Evolutionary conservation across 2,888 invertebrate genomes (phyloP).

Genomic region (Phyllotreta striolata): DNA sequence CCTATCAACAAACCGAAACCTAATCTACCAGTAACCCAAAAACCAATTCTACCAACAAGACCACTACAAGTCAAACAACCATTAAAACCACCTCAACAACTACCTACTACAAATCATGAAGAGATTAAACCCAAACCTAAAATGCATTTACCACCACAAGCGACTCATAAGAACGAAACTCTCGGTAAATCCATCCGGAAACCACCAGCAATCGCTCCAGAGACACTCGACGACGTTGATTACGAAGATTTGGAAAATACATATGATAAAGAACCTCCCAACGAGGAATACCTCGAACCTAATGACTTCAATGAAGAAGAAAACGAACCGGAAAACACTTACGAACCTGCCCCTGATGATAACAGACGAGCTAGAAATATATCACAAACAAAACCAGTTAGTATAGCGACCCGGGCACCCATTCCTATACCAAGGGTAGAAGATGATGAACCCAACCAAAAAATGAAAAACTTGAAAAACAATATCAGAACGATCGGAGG

Average conservation of each 20-base stretch:
- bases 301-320: constrained; percentile 14
- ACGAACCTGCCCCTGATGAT: constrained; percentile 21
- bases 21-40: constrained; percentile 5
- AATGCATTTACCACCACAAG: constrained; percentile 7
- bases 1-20: not conserved
- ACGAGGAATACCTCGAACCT: constrained; percentile 31
- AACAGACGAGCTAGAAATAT: not conserved
- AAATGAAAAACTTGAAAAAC: constrained; percentile 2
- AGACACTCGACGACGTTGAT: not conserved
- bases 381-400: not conserved
- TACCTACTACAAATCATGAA: not conserved
- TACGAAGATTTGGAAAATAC: constrained; percentile 11
- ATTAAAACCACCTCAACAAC: not conserved
- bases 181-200: not conserved
- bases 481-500: not conserved
- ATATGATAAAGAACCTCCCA: not conserved
- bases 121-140: constrained; percentile 1
- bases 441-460: constrained; percentile 5
- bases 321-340: constrained; percentile 5
- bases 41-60: not conserved
- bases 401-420: not conserved
- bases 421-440: constrained; percentile 12
- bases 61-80: not conserved
- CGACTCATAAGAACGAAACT: not conserved
- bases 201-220: not conserved